Percentiles rank a stretch among this genome's conserved stretches.
Conservation (phyloP, 2,797 vertebrate genomes). For the Caiman crocodilus region DNA sequence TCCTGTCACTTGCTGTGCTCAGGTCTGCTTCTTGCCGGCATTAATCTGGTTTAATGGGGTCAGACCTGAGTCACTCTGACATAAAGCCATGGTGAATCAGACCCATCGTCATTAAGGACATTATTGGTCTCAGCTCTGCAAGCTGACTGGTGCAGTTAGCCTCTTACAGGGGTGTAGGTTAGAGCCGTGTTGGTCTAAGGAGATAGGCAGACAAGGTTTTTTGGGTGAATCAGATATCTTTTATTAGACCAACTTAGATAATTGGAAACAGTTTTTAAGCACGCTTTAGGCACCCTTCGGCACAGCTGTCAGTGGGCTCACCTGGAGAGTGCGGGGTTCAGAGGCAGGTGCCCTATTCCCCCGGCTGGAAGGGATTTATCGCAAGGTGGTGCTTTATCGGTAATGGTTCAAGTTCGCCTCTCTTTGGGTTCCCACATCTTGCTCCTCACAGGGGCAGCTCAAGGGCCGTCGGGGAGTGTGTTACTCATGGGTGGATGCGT, state of each 20-base stretch:
- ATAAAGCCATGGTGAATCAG: background rate
- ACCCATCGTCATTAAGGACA: background rate
- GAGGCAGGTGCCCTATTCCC: too few relatives aligned
- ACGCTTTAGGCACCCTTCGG: too few relatives aligned
- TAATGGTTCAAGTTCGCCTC: background rate
- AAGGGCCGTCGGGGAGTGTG: fast-evolving
- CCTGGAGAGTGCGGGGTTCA: too few relatives aligned
- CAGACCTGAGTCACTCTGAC: background rate
- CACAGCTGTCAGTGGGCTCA: too few relatives aligned
- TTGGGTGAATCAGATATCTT: too few relatives aligned
- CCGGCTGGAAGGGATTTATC: background rate
- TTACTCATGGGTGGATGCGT: background rate
- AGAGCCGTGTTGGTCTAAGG: too few relatives aligned
- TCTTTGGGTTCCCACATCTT: background rate
- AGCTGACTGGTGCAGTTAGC: background rate
- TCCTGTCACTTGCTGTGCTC: background rate
- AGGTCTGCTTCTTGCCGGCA: background rate
- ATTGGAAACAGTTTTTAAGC: too few relatives aligned
- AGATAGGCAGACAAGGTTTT: too few relatives aligned
- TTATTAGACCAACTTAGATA: too few relatives aligned
- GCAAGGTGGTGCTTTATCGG: background rate
- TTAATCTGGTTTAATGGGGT: background rate
- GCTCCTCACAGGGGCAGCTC: fast-evolving
- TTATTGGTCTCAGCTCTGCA: background rate
- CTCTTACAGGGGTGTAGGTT: too few relatives aligned